Conservation (phyloP, 2,888 invertebrate species). For the Galeopsomyia nigrocyanea region DNA sequence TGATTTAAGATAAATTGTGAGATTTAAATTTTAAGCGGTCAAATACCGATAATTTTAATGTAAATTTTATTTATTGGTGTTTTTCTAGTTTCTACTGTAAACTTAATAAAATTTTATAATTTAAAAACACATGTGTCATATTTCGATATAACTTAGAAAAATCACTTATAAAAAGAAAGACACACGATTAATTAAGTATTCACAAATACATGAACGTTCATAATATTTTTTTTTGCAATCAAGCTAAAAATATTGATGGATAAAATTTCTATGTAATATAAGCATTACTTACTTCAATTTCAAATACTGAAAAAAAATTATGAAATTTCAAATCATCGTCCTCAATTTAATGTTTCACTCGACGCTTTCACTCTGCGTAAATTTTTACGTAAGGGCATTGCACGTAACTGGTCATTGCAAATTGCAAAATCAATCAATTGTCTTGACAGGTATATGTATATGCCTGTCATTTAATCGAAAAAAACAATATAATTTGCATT, state of each 20-base stretch:
- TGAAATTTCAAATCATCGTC: conserved; percentile 7
- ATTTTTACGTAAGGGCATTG: conserved; percentile 37
- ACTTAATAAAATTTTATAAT: conserved; percentile 22
- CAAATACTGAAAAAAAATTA: not conserved
- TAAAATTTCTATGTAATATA: too few relatives aligned
- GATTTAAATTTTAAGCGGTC: conserved; percentile 23
- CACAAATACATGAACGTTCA: too few relatives aligned
- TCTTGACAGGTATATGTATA: too few relatives aligned
- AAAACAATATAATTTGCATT: too few relatives aligned
- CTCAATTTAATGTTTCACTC: conserved; percentile 26
- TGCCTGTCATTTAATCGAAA: too few relatives aligned
- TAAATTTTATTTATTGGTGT: conserved; percentile 39
- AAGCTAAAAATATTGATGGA: too few relatives aligned
- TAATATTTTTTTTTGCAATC: too few relatives aligned
- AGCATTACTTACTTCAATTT: not conserved
- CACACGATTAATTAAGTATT: too few relatives aligned
- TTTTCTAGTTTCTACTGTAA: conserved; percentile 17
- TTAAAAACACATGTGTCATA: not conserved
- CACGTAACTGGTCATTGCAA: conserved; percentile 5
- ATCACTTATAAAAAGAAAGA: not conserved
- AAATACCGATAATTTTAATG: conserved; percentile 20
- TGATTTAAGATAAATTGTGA: conserved; percentile 29
- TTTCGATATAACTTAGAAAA: not conserved
- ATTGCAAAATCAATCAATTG: not conserved
- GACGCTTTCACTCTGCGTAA: conserved; percentile 28